Evolutionary conservation across 2,888 invertebrate genomes (phyloP), one percentile per base, ranked within the genome.

Genomic region (Tenodera sinensis): DNA sequence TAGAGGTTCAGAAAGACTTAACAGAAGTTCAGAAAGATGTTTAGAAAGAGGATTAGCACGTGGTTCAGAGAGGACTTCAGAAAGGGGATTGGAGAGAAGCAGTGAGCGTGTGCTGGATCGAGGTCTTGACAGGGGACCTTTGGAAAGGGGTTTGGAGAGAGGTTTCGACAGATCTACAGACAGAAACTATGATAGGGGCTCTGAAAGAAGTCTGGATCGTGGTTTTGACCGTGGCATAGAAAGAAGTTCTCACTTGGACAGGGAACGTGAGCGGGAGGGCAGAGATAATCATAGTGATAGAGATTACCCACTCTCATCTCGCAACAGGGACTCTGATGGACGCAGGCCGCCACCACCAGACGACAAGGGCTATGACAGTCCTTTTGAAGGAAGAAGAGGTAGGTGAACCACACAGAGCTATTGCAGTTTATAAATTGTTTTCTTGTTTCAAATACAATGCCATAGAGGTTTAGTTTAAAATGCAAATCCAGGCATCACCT

Each of bases 221-320:
- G 85, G 85, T 27, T 83, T 88, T 6, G 90, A 89, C 20, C 88
- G 90, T 12, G 89, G 82, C 25, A 88, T 90, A 9, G 90, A 91
- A 20, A 89, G 90, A 28, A 89, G 88, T 15, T 84, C 88, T 15
- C 96, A 96, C 89, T 94, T 96, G 87, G 96, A 96, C 4, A 93
- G 94, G 28, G 92, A 92, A 71, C 92, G 92, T 47, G 93, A 92
- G 71, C 92, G 92, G 88, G 93, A 93, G 47, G 92, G 92, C 6
- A 92, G 93, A 4, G 91, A 91, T 15, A 92, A 92, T 8, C 92
- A 93, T 89, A 93, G 94, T 2, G 95, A 95, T 83, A 92, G 94
- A 3, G 94, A 94, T 88, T 93, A 93, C 85, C 93, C 88, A 34
- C 47, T 90, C n/a, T 87, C 89, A 27, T 81, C 88, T 7, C 91